These are phyloP conservation scores for Phalloptychus januarius DNA, from an alignment of 2,797 vertebrate genomes.

Conservation along the genomic window DNA sequence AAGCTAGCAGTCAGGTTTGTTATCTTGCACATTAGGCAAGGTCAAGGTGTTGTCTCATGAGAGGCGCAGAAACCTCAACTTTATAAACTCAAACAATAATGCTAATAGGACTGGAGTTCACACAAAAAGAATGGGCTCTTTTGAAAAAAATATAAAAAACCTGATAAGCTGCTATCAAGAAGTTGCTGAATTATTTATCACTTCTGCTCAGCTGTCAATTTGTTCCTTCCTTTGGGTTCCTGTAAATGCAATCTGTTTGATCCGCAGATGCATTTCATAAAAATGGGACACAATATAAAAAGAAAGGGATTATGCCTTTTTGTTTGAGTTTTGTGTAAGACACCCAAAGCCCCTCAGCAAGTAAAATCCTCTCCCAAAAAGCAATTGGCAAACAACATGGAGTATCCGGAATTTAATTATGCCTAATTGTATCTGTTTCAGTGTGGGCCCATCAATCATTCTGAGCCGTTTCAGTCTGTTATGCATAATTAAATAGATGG, in stretches of 20 bases:
- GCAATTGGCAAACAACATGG: conserved; percentile 62
- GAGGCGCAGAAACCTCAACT: conserved; percentile 36
- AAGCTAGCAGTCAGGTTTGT: conserved; percentile 46
- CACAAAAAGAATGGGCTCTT: conserved; percentile 30
- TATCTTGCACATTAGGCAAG: conserved; percentile 66
- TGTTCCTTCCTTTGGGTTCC: conserved; percentile 63
- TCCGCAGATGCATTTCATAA: conserved; percentile 57
- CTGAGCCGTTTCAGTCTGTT: conserved; percentile 51
- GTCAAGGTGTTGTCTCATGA: conserved; percentile 63
- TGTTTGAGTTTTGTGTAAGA: conserved; percentile 61
- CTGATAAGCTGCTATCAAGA: conserved; percentile 73
- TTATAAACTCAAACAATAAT: conserved; percentile 53
- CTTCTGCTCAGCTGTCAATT: conserved; percentile 61
- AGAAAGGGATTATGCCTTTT: conserved; percentile 55
- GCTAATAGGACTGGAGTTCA: conserved; percentile 47
- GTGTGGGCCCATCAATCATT: conserved; percentile 64
- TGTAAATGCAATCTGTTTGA: conserved; percentile 70
- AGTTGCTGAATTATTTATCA: conserved; percentile 77
- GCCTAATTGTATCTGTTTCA: conserved; percentile 67
- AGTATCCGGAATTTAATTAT: conserved; percentile 70
- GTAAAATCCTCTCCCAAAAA: conserved; percentile 57
- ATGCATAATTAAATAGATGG: conserved; percentile 58
- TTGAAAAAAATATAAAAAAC: conserved; percentile 31
- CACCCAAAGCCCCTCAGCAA: conserved; percentile 64
- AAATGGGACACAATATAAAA: conserved; percentile 44